These are phyloP conservation scores for Chorisops tibialis DNA, from an alignment of 2,888 invertebrate species.

Conservation along the genomic window DNA sequence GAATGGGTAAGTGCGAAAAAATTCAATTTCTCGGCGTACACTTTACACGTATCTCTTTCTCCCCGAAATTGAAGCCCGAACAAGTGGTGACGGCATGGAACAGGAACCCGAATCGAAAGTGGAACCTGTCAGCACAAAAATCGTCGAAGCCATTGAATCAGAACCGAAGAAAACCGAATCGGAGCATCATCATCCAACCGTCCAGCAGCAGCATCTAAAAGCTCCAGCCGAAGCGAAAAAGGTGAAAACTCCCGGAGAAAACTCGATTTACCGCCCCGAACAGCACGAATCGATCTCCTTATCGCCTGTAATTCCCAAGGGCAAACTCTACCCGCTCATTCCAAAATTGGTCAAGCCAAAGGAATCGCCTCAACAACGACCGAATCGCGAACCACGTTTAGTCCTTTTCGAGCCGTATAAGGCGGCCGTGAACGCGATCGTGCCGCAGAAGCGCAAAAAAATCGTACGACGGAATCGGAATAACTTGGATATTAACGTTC, in stretches of 20 bases:
- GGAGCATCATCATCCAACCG: too few species aligned
- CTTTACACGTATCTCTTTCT: too few species aligned
- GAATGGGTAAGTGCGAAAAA: too few species aligned
- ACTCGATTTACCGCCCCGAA: conserved; percentile 16
- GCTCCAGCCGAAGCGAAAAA: background rate
- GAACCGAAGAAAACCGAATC: background rate
- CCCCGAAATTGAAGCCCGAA: conserved; percentile 24
- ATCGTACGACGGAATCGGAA: conserved; percentile 49
- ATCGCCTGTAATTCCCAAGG: conserved; percentile 53
- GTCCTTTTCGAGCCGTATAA: conserved; percentile 87
- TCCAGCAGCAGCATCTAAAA: too few species aligned
- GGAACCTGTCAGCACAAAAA: background rate
- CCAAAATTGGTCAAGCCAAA: conserved; percentile 58
- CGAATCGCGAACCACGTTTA: conserved; percentile 69
- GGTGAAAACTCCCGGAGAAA: conserved; percentile 13
- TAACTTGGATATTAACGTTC: conserved; percentile 63
- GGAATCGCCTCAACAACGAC: conserved; percentile 42
- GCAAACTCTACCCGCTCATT: conserved; percentile 59
- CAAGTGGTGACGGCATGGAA: conserved; percentile 34
- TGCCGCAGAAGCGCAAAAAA: conserved; percentile 48
- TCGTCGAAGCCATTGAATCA: background rate
- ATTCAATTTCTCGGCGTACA: too few species aligned
- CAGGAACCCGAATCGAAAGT: conserved; percentile 11
- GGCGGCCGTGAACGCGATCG: conserved; percentile 76
- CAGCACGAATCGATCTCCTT: background rate